A percentile compares a stretch with the other conserved stretches of the same genome.
phyloP scores from a whole-genome alignment of 1,140 invertebrate species.

The Leptinotarsa lineolata region DNA sequence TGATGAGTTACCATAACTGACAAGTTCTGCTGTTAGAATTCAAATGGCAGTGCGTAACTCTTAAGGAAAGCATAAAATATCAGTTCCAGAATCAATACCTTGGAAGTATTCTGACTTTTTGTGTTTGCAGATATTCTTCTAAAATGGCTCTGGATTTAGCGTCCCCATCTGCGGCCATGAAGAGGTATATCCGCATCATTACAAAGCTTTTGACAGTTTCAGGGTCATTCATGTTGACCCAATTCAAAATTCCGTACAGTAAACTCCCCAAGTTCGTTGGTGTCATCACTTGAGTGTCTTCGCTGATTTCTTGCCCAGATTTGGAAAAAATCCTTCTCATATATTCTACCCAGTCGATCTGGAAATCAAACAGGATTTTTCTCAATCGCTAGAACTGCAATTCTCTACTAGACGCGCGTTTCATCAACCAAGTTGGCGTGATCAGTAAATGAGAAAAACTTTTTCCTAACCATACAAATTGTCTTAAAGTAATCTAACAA shows the following conservation, averaged over 20 bases:
- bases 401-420: no score
- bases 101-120: slow-evolving; percentile 9
- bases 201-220: slow-evolving; percentile 48
- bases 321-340: slow-evolving; percentile 38
- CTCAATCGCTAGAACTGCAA: background rate
- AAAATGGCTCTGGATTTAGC: slow-evolving; percentile 36
- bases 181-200: slow-evolving; percentile 43
- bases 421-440: no score
- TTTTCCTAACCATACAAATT: slow-evolving; percentile 4
- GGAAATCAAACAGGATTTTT: slow-evolving; percentile 28
- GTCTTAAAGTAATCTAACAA: no score
- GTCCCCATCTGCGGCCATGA: slow-evolving; percentile 48
- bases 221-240: slow-evolving; percentile 39
- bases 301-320: slow-evolving; percentile 38
- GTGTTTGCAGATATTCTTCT: slow-evolving; percentile 38
- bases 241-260: slow-evolving; percentile 45
- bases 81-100: slow-evolving; percentile 15
- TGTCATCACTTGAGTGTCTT: slow-evolving; percentile 36
- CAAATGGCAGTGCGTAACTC: no score
- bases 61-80: no score
- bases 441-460: no score
- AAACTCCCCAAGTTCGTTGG: slow-evolving; percentile 13
- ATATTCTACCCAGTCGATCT: slow-evolving; percentile 52
- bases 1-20: no score
- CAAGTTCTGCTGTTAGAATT: no score